Evolutionary conservation across 1,140 invertebrate species (phyloP).

Genomic region (Archivesica marissinica): DNA sequence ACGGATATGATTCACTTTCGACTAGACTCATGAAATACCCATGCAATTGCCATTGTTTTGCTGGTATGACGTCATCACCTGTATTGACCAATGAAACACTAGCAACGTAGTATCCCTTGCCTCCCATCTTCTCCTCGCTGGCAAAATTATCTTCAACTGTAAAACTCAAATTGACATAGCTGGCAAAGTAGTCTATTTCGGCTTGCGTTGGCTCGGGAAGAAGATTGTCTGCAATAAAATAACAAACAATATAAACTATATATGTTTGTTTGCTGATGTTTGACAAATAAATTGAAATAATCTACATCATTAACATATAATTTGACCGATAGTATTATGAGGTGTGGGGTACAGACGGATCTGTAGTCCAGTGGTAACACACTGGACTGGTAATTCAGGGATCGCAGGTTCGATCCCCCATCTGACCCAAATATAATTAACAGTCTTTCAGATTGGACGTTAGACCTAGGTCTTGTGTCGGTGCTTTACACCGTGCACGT

Average conservation of each 20-base stretch:
- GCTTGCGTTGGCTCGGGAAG: constrained; percentile 17
- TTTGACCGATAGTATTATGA: too few relatives aligned
- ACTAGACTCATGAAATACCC: constrained; percentile 39
- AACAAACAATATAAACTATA: not conserved
- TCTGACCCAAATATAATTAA: too few relatives aligned
- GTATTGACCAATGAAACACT: constrained; percentile 13
- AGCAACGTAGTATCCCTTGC: not conserved
- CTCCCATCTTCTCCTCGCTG: constrained; percentile 2
- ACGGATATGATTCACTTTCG: constrained; percentile 18
- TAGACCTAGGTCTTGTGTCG: too few relatives aligned
- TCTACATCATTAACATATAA: too few relatives aligned
- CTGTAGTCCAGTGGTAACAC: too few relatives aligned
- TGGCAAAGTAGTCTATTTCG: constrained; percentile 36
- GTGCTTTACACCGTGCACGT: too few relatives aligned
- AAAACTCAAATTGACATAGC: constrained; percentile 23
- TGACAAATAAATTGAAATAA: too few relatives aligned
- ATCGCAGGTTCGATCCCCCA: too few relatives aligned
- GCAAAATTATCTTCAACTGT: constrained; percentile 34
- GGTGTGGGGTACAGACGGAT: too few relatives aligned
- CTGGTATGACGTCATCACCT: not conserved
- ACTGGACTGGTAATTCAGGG: too few relatives aligned
- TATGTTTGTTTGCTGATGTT: too few relatives aligned
- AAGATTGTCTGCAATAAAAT: not conserved
- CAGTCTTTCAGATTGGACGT: too few relatives aligned
- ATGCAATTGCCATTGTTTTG: constrained; percentile 28